phyloP scores from a whole-genome alignment of 2,888 invertebrate species.

The Cosmia trapezina region DNA sequence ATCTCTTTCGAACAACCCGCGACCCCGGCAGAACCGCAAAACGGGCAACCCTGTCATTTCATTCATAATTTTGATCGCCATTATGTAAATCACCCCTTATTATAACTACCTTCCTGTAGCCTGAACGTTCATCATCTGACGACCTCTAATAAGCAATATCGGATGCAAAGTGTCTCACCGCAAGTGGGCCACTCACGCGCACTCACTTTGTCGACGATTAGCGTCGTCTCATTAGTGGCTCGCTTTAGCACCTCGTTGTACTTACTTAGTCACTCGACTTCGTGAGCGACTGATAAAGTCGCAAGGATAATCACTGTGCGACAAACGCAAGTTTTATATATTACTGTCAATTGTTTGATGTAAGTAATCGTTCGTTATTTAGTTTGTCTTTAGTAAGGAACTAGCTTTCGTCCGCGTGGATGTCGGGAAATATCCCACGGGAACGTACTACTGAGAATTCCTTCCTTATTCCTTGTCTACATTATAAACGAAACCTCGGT shows the following conservation, averaged over 20 bases:
- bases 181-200: slow-evolving; percentile 64
- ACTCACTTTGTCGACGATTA: slow-evolving; percentile 79
- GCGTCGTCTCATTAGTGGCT: slow-evolving; percentile 74
- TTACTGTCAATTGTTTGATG: slow-evolving; percentile 18
- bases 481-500: too few relatives aligned
- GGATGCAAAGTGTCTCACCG: slow-evolving; percentile 57
- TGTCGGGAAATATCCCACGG: too few relatives aligned
- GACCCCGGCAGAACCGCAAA: too few relatives aligned
- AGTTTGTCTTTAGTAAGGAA: not conserved
- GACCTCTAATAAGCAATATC: slow-evolving; percentile 62
- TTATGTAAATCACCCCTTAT: slow-evolving; percentile 42
- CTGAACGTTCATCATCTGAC: slow-evolving; percentile 24
- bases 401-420: too few relatives aligned
- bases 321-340: slow-evolving; percentile 33
- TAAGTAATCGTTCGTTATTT: slow-evolving; percentile 27
- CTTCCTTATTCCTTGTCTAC: too few relatives aligned
- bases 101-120: not conserved
- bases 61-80: not conserved
- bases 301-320: slow-evolving; percentile 42
- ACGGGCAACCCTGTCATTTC: not conserved
- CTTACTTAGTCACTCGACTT: slow-evolving; percentile 46
- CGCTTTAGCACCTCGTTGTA: slow-evolving; percentile 61
- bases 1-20: too few relatives aligned
- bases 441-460: too few relatives aligned
- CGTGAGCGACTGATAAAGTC: slow-evolving; percentile 63